phyloP scores from a whole-genome alignment of 2,797 vertebrate species.

The Lepilemur ruficaudatus region DNA sequence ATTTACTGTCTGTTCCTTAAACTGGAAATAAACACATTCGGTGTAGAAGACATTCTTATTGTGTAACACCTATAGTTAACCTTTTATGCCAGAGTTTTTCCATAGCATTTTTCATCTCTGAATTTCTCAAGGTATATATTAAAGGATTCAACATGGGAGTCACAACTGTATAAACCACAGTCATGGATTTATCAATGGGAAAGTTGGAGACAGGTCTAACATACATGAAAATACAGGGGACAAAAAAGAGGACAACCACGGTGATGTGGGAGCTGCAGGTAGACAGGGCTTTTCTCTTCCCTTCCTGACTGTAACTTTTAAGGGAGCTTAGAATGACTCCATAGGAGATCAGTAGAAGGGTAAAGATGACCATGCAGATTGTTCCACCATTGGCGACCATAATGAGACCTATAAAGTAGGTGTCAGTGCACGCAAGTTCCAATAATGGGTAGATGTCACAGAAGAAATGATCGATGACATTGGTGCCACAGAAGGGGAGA shows the following conservation, averaged over 20 bases:
- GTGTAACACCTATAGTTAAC: no score
- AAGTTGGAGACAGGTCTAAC: constrained; percentile 46
- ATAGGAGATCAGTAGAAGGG: constrained; percentile 37
- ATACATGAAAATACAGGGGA: constrained; percentile 72
- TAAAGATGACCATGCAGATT: constrained; percentile 44
- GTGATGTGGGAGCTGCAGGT: constrained; percentile 65
- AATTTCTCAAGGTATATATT: constrained; percentile 66
- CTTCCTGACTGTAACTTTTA: constrained; percentile 35
- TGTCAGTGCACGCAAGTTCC: constrained; percentile 42
- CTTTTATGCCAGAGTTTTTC: constrained; percentile 27
- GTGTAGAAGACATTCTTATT: neutral
- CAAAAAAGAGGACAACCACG: constrained; percentile 58
- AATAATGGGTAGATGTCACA: constrained; percentile 60
- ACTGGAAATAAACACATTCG: neutral
- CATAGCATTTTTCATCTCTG: constrained; percentile 59
- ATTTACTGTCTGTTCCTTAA: neutral
- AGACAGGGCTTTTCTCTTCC: constrained; percentile 63
- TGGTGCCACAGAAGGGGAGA: constrained; percentile 52
- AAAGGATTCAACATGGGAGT: constrained; percentile 65
- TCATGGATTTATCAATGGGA: constrained; percentile 27
- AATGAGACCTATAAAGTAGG: constrained; percentile 22
- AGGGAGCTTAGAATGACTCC: constrained; percentile 50
- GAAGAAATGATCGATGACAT: constrained; percentile 44
- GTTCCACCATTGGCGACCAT: constrained; percentile 44
- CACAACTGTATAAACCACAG: constrained; percentile 38